Base-by-base conservation (phyloP, 2,113 vertebrate genomes). In the Tupaia chinensis region DNA sequence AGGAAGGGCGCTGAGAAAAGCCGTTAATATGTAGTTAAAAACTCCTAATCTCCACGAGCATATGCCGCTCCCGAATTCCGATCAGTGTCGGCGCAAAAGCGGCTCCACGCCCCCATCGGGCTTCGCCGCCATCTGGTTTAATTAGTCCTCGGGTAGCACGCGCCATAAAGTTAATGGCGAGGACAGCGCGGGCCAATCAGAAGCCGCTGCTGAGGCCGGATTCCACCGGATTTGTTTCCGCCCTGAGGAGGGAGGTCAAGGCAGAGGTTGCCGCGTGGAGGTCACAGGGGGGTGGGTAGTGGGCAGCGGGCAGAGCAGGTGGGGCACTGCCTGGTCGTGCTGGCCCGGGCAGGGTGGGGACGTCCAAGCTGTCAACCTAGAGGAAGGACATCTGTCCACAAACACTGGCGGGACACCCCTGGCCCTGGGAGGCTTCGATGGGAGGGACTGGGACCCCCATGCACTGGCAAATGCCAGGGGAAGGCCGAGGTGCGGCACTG, bases 61-160 rank as follows among this genome's bases (percentile, higher is more conserved):
- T 98, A 98, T 98, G 98, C 96, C 87, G 90, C 97, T 96, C 97
- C 97, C 98, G 97, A 96, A 98, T 98, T 98, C 94, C 97, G 98
- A 98, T 98, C 98, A 98, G 97, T 98, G 98, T 98, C 97, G 97
- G 98, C 95, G 98, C 97, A 98, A 98, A 98, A 98, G 86, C 44
- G 92, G 94, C 97, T 98, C 97, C 78, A 91, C 68, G 95, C 97
- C 97, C 98, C 97, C 97, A 95, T 22, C 73, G 94, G 70, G 95
- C 94, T 98, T 97, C 23, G 69, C 97, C 4, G 4, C 99, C 98
- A 98, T 98, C 98, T 99, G 99, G 97, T 98, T 98, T 98, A 98
- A 98, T 99, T 97, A 98, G 98, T 98, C 98, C 96, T 98, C 92
- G 97, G 98, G 98, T 98, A 96, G 94, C 86, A 44, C 44, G 95